Conservation (phyloP, 1,140 invertebrate species). For the Augochlora pura region DNA sequence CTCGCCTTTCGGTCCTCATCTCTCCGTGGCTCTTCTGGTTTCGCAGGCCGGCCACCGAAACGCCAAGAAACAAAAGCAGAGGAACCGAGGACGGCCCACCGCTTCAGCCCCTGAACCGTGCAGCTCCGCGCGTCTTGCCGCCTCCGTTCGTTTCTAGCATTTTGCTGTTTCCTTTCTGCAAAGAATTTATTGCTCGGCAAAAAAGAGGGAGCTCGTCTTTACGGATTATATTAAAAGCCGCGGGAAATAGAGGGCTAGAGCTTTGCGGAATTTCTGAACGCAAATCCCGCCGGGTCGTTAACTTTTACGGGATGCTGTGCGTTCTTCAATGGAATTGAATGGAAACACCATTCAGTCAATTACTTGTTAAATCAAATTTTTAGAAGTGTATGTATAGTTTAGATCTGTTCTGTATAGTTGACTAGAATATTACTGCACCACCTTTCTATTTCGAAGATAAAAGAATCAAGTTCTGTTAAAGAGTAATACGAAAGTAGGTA, state of each 20-base stretch:
- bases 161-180: slow-evolving; percentile 4
- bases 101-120: slow-evolving; percentile 71
- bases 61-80: slow-evolving; percentile 69
- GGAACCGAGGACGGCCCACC: slow-evolving; percentile 68
- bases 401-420: no score
- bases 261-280: no score
- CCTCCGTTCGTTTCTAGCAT: slow-evolving; percentile 61
- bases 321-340: no score
- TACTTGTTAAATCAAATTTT: no score
- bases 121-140: slow-evolving; percentile 54
- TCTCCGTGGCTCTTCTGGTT: slow-evolving; percentile 27
- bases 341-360: no score
- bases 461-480: no score
- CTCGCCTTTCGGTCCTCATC: slow-evolving; percentile 42
- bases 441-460: no score
- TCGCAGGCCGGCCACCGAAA: slow-evolving; percentile 67
- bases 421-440: no score
- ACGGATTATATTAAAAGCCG: not conserved
- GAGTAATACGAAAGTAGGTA: no score
- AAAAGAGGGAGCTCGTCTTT: not conserved
- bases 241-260: not conserved
- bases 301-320: no score
- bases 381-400: no score
- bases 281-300: no score
- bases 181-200: slow-evolving; percentile 3